Conservation (phyloP, 2,888 invertebrate genomes). For the Cheilosia grossa region DNA sequence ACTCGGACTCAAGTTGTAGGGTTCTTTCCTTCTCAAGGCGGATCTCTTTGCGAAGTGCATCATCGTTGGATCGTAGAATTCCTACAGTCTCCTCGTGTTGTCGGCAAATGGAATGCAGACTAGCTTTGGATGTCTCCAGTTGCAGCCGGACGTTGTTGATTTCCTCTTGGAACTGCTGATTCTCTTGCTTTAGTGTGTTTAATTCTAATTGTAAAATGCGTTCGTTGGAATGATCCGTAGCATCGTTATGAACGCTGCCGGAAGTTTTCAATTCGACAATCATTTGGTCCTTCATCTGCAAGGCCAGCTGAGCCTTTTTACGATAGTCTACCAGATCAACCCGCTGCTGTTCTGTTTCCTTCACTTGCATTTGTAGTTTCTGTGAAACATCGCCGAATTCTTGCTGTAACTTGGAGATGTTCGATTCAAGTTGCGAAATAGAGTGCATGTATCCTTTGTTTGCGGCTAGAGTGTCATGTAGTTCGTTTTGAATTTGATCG, state of each 20-base stretch:
- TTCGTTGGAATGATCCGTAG: slow-evolving; percentile 67
- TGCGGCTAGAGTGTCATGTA: slow-evolving; percentile 76
- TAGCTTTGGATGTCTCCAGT: slow-evolving; percentile 76
- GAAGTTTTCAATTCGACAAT: slow-evolving; percentile 85
- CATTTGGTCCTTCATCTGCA: slow-evolving; percentile 90
- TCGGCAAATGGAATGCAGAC: slow-evolving; percentile 75
- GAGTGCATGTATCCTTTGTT: slow-evolving; percentile 80
- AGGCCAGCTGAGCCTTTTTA: slow-evolving; percentile 90
- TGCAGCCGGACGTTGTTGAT: slow-evolving; percentile 77
- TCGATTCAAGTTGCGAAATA: slow-evolving; percentile 81
- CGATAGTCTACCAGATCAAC: slow-evolving; percentile 90
- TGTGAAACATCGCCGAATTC: slow-evolving; percentile 83
- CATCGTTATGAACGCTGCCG: slow-evolving; percentile 39
- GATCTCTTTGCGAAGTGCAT: slow-evolving; percentile 77
- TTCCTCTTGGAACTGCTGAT: slow-evolving; percentile 78
- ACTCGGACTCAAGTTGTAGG: slow-evolving; percentile 81
- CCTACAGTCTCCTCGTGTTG: slow-evolving; percentile 76
- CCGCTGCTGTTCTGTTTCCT: slow-evolving; percentile 83
- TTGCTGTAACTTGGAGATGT: slow-evolving; percentile 83
- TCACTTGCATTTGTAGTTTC: slow-evolving; percentile 83
- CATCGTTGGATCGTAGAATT: slow-evolving; percentile 76
- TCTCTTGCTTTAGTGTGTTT: slow-evolving; percentile 84
- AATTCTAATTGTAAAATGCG: slow-evolving; percentile 85
- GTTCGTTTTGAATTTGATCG: slow-evolving; percentile 77
- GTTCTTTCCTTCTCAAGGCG: slow-evolving; percentile 83